Base-by-base conservation (phyloP, 1,140 invertebrate genomes). In the Eupeodes corollae region DNA sequence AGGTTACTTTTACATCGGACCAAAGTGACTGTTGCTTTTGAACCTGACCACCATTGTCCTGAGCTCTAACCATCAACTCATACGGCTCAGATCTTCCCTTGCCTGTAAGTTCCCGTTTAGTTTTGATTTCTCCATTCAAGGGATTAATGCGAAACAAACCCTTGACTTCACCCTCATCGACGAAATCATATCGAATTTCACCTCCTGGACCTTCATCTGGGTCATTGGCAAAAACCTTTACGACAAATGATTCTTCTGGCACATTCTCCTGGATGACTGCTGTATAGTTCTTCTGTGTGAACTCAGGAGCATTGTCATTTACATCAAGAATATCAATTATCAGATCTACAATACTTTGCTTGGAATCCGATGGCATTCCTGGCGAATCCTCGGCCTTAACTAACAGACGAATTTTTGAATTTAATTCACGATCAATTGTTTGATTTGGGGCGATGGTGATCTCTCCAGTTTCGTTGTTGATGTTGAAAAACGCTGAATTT, bases 181-280 rank as follows among this genome's bases (percentile, higher is more conserved):
- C 70, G 21, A 86, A 74, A 33, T 85, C 81, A 54, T 82, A 86
- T 51, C 71, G 72, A 3, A 86, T 73, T 52, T 73, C 71, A 2
- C 82, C 82, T 9, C 80, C 82, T 1, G 75, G 63, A 1, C 80
- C 83, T 62, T 83, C 80, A 50, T 88, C 85, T 1, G 77, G 75
- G 70, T 96, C 91, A 0, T 67, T 76, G 0, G 91, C 91, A 3
- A 82, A 76, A n/a, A 89, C 72, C n/a, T 83, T 83, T 3, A 82
- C 68, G 2, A 86, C 77, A 31, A 73, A 78, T 14, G 78, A 76
- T 5, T 79, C 78, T 1, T 78, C 57, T 0, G 75, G 71, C 0
- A 80, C 82, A 53, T 88, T 89, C 63, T 92, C 88, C 5, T 81
- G 75, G 12, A 67, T 63, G 6, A 68, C 66, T 1, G 72, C 70